Evolutionary conservation across 2,888 invertebrate species (phyloP), one percentile per base, ranked within the genome.

Genomic region (Nipponacmea schrenckii): DNA sequence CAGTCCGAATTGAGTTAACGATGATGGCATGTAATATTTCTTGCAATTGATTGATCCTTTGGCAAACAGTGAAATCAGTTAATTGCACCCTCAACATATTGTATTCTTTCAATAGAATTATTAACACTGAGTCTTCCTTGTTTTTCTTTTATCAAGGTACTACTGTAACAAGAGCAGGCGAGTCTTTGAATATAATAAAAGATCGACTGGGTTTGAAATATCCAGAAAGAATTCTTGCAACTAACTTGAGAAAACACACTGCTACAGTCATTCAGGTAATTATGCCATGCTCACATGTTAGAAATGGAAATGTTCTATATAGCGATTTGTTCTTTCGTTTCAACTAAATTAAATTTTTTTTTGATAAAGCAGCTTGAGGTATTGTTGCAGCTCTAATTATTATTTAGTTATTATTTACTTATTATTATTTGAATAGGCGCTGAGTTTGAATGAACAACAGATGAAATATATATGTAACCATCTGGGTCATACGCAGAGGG

Each of bases 381-480:
- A 20, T 20, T 62, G n/a, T 62, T 20, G n/a, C n/a, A n/a, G n/a
- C n/a, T n/a, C n/a, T n/a, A n/a, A n/a, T n/a, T 62, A 12, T 62
- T 62, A 20, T 12, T 62, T 62, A 7, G 5, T 62, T 20, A 12
- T 62, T 62, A 20, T 20, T 62, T n/a, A 62, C n/a, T 62, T 20
- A 7, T 20, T 7, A 62, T 15, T 20, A 27, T 31, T 65, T 15
- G 20, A 17, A 39, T 15, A 65, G 65, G 39, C 44, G 44, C 27
- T 65, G 31, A 65, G 17, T 20, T 65, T 65, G 31, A 39, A 65
- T 17, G 44, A 65, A 4, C 65, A 65, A 14, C 31, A 65, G n/a
- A 17, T 65, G 65, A 39, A 65, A 27, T 39, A 39, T 27, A 20
- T 65, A 44, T 65, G 44, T 31, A 27, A 44, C 12, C 65, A 65